These are phyloP conservation scores for Plagodis pulveraria DNA, from an alignment of 2,888 invertebrate species.

Conservation along the genomic window DNA sequence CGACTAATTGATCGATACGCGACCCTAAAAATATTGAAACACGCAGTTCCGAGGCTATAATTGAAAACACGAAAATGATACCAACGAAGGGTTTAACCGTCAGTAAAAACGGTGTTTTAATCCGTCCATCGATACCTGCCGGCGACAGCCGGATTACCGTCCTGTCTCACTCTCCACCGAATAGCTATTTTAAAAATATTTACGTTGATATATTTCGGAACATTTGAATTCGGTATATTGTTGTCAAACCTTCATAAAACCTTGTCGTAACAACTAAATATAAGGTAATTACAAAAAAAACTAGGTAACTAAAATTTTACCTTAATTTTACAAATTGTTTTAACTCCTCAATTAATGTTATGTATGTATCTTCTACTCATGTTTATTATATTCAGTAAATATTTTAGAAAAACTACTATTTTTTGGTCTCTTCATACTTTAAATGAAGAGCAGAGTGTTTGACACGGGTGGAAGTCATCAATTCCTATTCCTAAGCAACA, in stretches of 20 bases:
- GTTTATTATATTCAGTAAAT: too few relatives aligned
- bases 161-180: slow-evolving; percentile 59
- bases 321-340: too few relatives aligned
- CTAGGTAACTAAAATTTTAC: too few relatives aligned
- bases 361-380: too few relatives aligned
- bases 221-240: slow-evolving; percentile 38
- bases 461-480: too few relatives aligned
- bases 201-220: slow-evolving; percentile 39
- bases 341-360: too few relatives aligned
- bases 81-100: slow-evolving; percentile 64
- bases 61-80: slow-evolving; percentile 68
- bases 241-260: slow-evolving; percentile 14
- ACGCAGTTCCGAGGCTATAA: slow-evolving; percentile 51
- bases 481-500: too few relatives aligned
- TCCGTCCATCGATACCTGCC: slow-evolving; percentile 78
- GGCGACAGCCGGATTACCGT: slow-evolving; percentile 73
- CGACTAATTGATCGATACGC: slow-evolving; percentile 26
- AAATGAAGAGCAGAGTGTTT: too few relatives aligned
- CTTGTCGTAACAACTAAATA: too few relatives aligned
- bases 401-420: too few relatives aligned
- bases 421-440: too few relatives aligned
- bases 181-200: slow-evolving; percentile 52
- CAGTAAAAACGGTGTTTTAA: slow-evolving; percentile 80
- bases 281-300: too few relatives aligned
- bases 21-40: slow-evolving; percentile 28